Base-by-base conservation (phyloP, 2,888 invertebrate genomes). In the Ormia ochracea region DNA sequence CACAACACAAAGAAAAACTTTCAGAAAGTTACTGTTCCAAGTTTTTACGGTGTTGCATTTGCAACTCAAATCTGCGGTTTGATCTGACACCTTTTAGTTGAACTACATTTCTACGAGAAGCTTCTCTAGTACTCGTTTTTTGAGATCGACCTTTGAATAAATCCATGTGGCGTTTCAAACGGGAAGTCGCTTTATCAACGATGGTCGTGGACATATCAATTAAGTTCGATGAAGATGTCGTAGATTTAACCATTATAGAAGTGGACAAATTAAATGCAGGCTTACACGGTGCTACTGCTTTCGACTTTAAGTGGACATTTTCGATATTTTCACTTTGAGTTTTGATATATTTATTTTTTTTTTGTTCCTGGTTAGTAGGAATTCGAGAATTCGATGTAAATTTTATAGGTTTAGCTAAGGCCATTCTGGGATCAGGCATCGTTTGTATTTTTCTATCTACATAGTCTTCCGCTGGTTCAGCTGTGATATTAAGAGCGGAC, bases 31-130 rank as follows among this genome's bases (percentile, higher is more conserved):
- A 74, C 33, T 65, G 36, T 43, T 80, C 76, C 31, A 84, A 63
- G 43, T 85, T 84, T 4, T 92, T 92, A 21, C 94, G 91, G 87
- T 93, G 91, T 83, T 92, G 90, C 94, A 94, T 94, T 84, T 94
- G 92, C 68, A 94, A 87, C 69, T 94, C 94, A 83, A 95, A 95
- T 48, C 94, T 90, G 41, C 94, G 90, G 87, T 95, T 95, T 0
- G 93, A 92, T 38, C 94, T 90, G 0, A 94, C 94, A 0, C 94
- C 94, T 80, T 92, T 93, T 0, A 94, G 84, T 14, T 69, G 48
- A 4, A 61, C 69, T 6, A 80, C 78, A 50, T 74, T 61, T 81
- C 76, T 31, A 65, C 70, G 66, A n/a, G 81, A 58, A n/a, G 61
- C 52, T 6, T 48, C 76, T 1, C 76, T 61, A 1, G 78, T 69